Base-by-base conservation (phyloP, 2,113 vertebrate genomes). In the Brachirus orientalis region DNA sequence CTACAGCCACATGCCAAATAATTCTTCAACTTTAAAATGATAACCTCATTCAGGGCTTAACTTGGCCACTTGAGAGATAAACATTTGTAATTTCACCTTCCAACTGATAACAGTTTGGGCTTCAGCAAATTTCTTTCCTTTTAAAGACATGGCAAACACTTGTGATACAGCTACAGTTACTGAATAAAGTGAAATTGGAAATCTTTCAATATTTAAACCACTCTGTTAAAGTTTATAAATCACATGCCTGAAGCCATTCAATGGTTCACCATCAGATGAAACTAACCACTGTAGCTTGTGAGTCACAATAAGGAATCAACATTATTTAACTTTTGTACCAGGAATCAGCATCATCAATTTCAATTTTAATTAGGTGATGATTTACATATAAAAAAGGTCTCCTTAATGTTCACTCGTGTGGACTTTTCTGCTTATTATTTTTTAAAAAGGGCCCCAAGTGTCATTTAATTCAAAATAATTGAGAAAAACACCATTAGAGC, bases 111-210 rank as follows among this genome's bases (percentile, higher is more conserved):
- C 63, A 4, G 37, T 55, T 77, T 22, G 16, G 41, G 22, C 10
- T 19, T 18, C 36, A 37, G 69, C 51, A 79, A 73, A 85, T 71
- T 79, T 51, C 62, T 75, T 81, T 65, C 17, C 7, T 72, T 54
- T 38, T 57, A 75, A 65, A 55, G 76, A 53, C 46, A 43, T 0
- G 8, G 35, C 10, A 17, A 70, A 38, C 40, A 10, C 51, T 57
- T 56, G 53, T 63, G 70, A 80, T 43, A 20, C 37, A 36, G 54
- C 59, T 53, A 28, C 1, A 46, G 35, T 63, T 14, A 61, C 50
- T 45, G 44, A 72, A 63, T 1, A 6, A 10, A 53, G 51, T 28
- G 28, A 28, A 28, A 28, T 6, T 28, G 28, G 28, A 28, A 28
- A 28, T 28, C 28, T 28, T 6, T 28, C 28, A 28, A 65, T 20